These are phyloP conservation scores for Clinocottus analis DNA, from an alignment of 2,113 vertebrate species.

Conservation along the genomic window DNA sequence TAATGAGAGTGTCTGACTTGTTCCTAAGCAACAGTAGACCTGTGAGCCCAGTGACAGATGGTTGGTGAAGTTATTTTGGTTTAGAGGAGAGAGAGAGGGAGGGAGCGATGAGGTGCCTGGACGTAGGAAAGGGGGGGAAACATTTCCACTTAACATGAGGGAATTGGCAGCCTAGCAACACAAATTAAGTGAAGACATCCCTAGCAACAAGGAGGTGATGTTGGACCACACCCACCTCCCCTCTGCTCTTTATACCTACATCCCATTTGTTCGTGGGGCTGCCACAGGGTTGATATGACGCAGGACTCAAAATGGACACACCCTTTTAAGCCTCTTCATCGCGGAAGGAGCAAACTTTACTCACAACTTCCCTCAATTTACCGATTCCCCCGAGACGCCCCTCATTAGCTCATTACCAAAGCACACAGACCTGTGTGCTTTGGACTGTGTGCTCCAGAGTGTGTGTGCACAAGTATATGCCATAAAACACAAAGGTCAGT, in stretches of 20 bases:
- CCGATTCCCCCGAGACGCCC: conserved; percentile 6
- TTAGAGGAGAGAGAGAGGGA: conserved; percentile 70
- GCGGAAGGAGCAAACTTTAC: conserved; percentile 8
- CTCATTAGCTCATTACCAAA: conserved; percentile 56
- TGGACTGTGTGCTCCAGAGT: neutral
- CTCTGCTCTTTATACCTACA: neutral
- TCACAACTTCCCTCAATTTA: conserved; percentile 37
- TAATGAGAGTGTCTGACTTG: conserved; percentile 73
- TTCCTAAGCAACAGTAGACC: conserved; percentile 85
- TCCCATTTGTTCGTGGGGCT: conserved; percentile 12
- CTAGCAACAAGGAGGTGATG: conserved; percentile 79
- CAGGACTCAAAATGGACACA: conserved; percentile 9
- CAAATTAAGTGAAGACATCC: conserved; percentile 81
- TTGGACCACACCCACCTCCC: conserved; percentile 54
- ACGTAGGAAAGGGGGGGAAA: conserved; percentile 51
- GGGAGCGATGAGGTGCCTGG: conserved; percentile 61
- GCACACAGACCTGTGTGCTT: neutral
- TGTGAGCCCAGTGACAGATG: conserved; percentile 84
- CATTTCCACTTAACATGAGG: conserved; percentile 78
- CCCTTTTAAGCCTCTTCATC: neutral
- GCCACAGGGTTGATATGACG: conserved; percentile 10
- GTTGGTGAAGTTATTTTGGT: conserved; percentile 86
- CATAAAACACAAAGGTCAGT: neutral
- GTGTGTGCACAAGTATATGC: conserved; percentile 6
- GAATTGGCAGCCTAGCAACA: conserved; percentile 87